Evolutionary conservation across 2,113 vertebrate species (phyloP), one percentile per base, ranked within the genome.

Genomic region (Piaya cayana): DNA sequence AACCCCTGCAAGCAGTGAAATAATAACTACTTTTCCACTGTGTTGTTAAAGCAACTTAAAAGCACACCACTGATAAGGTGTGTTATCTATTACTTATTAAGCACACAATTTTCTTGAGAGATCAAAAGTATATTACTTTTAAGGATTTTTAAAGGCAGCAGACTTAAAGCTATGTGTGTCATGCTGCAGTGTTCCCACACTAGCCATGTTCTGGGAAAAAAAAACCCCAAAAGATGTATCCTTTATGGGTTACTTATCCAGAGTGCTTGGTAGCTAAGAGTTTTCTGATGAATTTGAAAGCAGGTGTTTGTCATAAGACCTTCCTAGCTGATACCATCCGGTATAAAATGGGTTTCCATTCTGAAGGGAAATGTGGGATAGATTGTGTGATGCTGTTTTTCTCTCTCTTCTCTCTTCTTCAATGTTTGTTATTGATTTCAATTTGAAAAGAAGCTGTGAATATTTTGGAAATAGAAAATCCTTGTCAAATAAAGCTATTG

Each of bases 391-490:
- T 50, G 37, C 11, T 92, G 60, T 81, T 92, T 92, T 85, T 59
- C 58, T 87, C 60, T 67, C 67, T n/a, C 59, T 83, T 74, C 17
- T 92, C 67, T n/a, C 59, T 83, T 74, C 17, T 92, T 64, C 53
- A 22, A 12, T 62, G 71, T 91, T 82, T 76, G 8, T 63, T 92
- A 95, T 93, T 82, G 87, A 94, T 95, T 93, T 90, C 42, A 69
- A 59, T 92, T 91, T 80, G 60, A 90, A 94, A 91, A 93, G 50
- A 72, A 91, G 39, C 37, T 76, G 70, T 92, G 82, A 87, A 85
- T 90, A 92, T 94, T 97, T 90, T 95, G 74, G 76, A 95, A 93
- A 93, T 27, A 85, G 37, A 85, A 85, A 95, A 74, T 87, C 63
- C 55, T 80, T 1, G 0, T 92, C 22, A 63, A 86, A 95, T 11